Base-by-base conservation (phyloP, 2,113 vertebrate species). In the Ceyx margarethae region DNA sequence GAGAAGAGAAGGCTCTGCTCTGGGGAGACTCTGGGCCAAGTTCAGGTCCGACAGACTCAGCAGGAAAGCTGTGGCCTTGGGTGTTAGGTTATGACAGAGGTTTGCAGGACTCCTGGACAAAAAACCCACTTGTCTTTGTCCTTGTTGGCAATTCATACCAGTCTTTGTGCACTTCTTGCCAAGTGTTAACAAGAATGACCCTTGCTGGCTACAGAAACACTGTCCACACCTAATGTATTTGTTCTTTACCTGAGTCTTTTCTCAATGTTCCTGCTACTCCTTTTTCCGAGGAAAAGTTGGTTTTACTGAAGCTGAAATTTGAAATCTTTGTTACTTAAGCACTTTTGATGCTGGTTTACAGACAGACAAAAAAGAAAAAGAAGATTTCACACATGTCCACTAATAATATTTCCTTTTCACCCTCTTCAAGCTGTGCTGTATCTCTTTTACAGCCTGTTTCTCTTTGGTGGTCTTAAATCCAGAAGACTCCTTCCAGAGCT, bases 401-500 rank as follows among this genome's bases (percentile, higher is more conserved):
- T 81, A 81, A 62, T 74, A 93, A 61, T 73, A 72, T 75, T 91
- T 93, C 50, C 83, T 93, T 88, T 94, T 79, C 78, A 84, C 40
- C 72, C 53, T 64, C 23, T 37, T 88, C 76, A 56, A 77, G 80
- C 85, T 91, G 65, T 90, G 43, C 33, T 68, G 65, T 94, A 73
- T 95, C 83, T 88, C 80, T 88, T 95, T 95, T 83, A 73, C 13
- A 86, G 91, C 48, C 56, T 77, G n/a, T 90, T 90, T 95, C 80
- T 94, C 93, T 95, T 87, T 94, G 95, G 95, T 97, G 95, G 93
- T 96, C 95, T 91, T 88, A 93, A 90, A 76, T 46, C 69, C 92
- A 65, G 71, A 91, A 91, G 87, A 75, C 61, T 90, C 45, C 64
- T 94, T 95, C 80, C 93, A 94, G 94, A 95, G 64, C 81, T 94